Evolutionary conservation across 2,113 vertebrate genomes (phyloP), one percentile per base, ranked within the genome.

Genomic region (Cisticola juncidis): DNA sequence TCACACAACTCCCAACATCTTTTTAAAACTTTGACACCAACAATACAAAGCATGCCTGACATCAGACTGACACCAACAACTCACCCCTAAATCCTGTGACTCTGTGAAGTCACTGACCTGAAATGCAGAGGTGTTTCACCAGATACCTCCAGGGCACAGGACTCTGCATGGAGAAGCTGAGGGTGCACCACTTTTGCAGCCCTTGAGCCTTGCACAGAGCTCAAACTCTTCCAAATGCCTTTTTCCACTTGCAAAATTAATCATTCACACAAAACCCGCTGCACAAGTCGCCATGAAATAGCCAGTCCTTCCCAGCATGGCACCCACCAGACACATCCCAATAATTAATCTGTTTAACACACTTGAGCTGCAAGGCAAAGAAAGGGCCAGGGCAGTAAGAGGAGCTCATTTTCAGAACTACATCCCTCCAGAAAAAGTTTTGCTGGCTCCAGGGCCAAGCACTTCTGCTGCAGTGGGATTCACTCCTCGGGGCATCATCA

Each of bases 401-500:
- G 14, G 24, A 80, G 44, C 18, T 74, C 36, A 9, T 86, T 74
- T 86, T 31, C 36, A 74, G 26, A 80, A 20, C 29, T 47, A 29
- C 31, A 70, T 42, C 42, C 8, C 47, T 38, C n/a, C 12, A 74
- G 54, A 29, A 42, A 72, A 85, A 65, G 44, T 25, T 36, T 9
- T 86, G 26, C 36, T 23, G 6, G 53, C 48, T 53, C 21, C 4
- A 4, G 28, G 45, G 72, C 24, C 38, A 69, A 90, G 17, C 0
- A 1, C 44, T 28, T 44, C 61, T 54, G 50, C 44, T 70, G 53
- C 36, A 68, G 64, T 38, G 83, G 53, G 61, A 92, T 74, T 60
- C 0, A 0, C 40, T 82, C 40, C 47, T 20, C 4, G 0, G 18
- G 25, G 29, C 47, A 56, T 18, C 47, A 1, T 4, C 5, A 14